Evolutionary conservation across 2,113 vertebrate genomes (phyloP), one percentile per base, ranked within the genome.

Genomic region (Turdus rufiventris): DNA sequence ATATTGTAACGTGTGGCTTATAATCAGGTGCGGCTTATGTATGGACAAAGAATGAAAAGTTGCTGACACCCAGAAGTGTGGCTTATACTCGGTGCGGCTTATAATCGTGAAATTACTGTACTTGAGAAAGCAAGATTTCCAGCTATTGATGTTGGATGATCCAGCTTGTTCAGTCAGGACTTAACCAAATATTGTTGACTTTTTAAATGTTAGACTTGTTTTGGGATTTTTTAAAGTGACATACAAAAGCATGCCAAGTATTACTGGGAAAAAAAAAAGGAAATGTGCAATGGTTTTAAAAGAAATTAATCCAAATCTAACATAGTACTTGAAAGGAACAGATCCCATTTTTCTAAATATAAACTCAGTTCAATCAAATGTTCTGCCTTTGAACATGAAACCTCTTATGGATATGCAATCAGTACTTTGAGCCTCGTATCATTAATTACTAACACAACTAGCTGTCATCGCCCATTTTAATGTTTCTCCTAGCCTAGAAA

Each of bases 401-500:
- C 60, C 51, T 90, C 75, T 91, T 88, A 88, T 78, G 82, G 89
- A 72, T 96, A 77, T 74, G 65, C 75, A 95, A 66, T 81, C 79
- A 85, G 85, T 96, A 93, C 88, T 95, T 86, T 85, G 65, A 94
- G 79, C 29, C 34, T 71, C 21, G 34, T 89, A 54, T 88, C 61
- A 83, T 94, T 91, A 96, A 90, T 96, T 93, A 85, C 85, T 80
- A 85, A 62, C 79, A 86, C 79, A 95, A 94, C 47, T 88, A 91
- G 79, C 72, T 61, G 85, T 93, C 94, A 86, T 88, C 1, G 0
- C 36, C 45, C 68, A 73, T 96, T 94, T 94, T 85, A 70, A 60
- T 86, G 63, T 88, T 94, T 85, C 56, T 85, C 36, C 78, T 80
- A 86, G 63, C 63, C 75, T 90, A 26, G 72, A 90, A 90, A 91